phyloP scores from a whole-genome alignment of 2,797 vertebrate genomes.

The Phoeniculus purpureus region DNA sequence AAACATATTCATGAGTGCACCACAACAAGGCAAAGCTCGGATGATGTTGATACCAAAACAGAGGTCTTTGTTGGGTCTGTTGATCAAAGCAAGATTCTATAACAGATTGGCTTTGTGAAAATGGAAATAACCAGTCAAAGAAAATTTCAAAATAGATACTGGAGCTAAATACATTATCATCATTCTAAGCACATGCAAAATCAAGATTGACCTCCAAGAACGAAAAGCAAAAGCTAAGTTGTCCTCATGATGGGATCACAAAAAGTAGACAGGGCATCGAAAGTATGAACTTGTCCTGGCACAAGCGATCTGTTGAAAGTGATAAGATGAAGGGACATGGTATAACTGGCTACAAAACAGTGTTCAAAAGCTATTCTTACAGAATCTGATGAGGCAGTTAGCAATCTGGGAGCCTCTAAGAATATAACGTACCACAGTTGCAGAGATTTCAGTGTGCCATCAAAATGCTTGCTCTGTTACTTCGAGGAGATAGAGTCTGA shows the following conservation, averaged over 20 bases:
- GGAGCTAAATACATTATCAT: constrained; percentile 57
- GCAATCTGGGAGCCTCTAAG: constrained; percentile 67
- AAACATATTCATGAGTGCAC: constrained; percentile 73
- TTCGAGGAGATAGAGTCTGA: constrained; percentile 44
- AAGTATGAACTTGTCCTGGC: constrained; percentile 50
- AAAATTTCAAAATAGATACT: constrained; percentile 70
- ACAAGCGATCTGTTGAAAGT: constrained; percentile 55
- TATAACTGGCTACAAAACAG: constrained; percentile 57
- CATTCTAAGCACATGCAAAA: constrained; percentile 51
- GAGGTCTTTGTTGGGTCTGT: constrained; percentile 70
- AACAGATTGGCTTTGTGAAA: constrained; percentile 73
- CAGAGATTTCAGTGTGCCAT: constrained; percentile 62
- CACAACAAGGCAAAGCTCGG: constrained; percentile 70
- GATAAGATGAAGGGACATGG: constrained; percentile 39
- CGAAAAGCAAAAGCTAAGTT: constrained; percentile 38
- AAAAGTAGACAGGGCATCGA: constrained; percentile 34
- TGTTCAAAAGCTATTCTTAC: constrained; percentile 57
- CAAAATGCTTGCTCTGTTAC: constrained; percentile 57
- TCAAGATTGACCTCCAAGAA: constrained; percentile 57
- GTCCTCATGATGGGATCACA: constrained; percentile 7
- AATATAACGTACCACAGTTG: constrained; percentile 56
- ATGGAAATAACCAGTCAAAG: constrained; percentile 72
- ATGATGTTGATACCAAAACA: constrained; percentile 73
- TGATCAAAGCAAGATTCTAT: constrained; percentile 69
- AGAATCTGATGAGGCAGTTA: constrained; percentile 61